Evolutionary conservation across 2,888 invertebrate species (phyloP).

Genomic region (Panzeria rudis): DNA sequence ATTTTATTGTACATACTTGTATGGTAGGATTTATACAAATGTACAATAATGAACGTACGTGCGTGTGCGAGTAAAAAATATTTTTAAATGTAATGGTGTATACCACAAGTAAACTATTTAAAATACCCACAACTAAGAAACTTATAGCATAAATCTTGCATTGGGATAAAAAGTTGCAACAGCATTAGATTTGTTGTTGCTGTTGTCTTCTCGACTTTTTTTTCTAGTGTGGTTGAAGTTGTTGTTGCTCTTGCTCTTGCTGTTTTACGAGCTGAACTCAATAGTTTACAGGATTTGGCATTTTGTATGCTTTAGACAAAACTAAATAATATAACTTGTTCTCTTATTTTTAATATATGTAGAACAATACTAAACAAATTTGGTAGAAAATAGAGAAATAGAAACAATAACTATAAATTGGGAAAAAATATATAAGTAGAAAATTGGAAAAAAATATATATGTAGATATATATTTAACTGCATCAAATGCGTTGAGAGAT

Average conservation of each 20-base stretch:
- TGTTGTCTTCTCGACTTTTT: not conserved
- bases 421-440: too few relatives aligned
- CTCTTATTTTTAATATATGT: slow-evolving; percentile 7
- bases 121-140: slow-evolving; percentile 55
- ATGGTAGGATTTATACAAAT: not conserved
- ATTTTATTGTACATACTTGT: not conserved
- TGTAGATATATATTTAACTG: slow-evolving; percentile 21
- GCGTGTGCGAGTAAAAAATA: slow-evolving; percentile 7
- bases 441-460: too few relatives aligned
- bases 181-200: slow-evolving; percentile 42
- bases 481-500: slow-evolving; percentile 48
- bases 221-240: not conserved
- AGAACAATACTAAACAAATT: slow-evolving; percentile 61
- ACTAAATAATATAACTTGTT: not conserved
- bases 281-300: slow-evolving; percentile 4
- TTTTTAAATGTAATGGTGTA: not conserved
- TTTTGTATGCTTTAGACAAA: slow-evolving; percentile 18
- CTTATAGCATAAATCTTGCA: slow-evolving; percentile 68
- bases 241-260: slow-evolving; percentile 10
- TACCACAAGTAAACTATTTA: slow-evolving; percentile 66
- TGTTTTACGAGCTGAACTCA: slow-evolving; percentile 8
- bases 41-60: not conserved
- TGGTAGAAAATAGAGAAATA: slow-evolving; percentile 18
- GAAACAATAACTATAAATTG: slow-evolving; percentile 6
- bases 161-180: slow-evolving; percentile 66